A percentile compares a stretch with the other conserved stretches of the same genome.
phyloP scores from a whole-genome alignment of 1,140 invertebrate species.

The Nymphalis io region DNA sequence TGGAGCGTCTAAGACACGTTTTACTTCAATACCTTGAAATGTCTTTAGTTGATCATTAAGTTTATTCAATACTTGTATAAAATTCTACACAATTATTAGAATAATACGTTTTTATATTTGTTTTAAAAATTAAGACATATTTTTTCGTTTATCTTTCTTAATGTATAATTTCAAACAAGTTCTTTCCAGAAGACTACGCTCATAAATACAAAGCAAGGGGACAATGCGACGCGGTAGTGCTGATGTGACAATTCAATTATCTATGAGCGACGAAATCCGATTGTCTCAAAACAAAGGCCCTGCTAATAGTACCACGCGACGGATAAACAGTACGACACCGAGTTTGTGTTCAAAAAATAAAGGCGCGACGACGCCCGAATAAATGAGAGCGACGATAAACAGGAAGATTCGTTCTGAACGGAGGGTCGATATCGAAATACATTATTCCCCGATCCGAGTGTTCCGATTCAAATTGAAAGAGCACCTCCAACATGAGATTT shows the following conservation, averaged over 20 bases:
- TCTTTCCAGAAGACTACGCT: constrained; percentile 7
- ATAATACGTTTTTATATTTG: not conserved
- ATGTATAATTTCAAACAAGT: not conserved
- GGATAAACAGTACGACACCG: constrained; percentile 71
- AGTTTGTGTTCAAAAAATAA: constrained; percentile 77
- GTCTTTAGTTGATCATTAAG: constrained; percentile 34
- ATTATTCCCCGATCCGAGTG: constrained; percentile 80
- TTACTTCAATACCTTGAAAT: constrained; percentile 39
- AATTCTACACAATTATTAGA: not conserved
- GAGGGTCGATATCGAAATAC: constrained; percentile 80
- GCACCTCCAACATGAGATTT: constrained; percentile 80
- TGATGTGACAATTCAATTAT: constrained; percentile 73
- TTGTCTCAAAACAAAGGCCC: constrained; percentile 71
- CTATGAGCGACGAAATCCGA: constrained; percentile 64
- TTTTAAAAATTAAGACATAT: not conserved
- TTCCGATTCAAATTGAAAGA: constrained; percentile 82
- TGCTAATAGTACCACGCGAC: constrained; percentile 68
- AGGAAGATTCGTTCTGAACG: constrained; percentile 75
- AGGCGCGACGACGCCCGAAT: constrained; percentile 78
- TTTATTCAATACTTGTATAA: constrained; percentile 3
- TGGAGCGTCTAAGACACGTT: constrained; percentile 44
- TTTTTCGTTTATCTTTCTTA: not conserved
- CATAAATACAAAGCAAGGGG: constrained; percentile 7
- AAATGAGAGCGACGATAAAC: constrained; percentile 80
- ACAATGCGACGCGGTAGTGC: constrained; percentile 34